These are phyloP conservation scores for Salarias fasciatus DNA, from an alignment of 2,797 vertebrate genomes.

Conservation along the genomic window DNA sequence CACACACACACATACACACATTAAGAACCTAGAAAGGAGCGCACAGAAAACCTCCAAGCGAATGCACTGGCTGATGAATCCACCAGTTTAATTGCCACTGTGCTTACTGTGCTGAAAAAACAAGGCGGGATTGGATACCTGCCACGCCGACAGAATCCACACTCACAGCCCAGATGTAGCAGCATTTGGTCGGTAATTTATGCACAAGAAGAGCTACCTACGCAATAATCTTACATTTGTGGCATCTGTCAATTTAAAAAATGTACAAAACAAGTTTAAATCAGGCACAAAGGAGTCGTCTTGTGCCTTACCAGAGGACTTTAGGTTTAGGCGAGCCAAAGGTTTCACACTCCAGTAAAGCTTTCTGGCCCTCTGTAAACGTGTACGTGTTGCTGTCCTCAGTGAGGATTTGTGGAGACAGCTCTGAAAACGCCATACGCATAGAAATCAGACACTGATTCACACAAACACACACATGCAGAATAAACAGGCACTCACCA, in stretches of 20 bases:
- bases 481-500: slow-evolving; percentile 74
- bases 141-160: slow-evolving; percentile 31
- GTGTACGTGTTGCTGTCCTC: slow-evolving; percentile 77
- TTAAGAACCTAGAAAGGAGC: slow-evolving; percentile 11
- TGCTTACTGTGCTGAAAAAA: slow-evolving; percentile 26
- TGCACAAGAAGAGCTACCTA: slow-evolving; percentile 43
- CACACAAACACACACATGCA: not conserved
- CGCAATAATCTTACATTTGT: slow-evolving; percentile 27
- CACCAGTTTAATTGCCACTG: slow-evolving; percentile 13
- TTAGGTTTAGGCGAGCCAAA: slow-evolving; percentile 91
- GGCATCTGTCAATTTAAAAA: slow-evolving; percentile 35
- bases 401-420: slow-evolving; percentile 89
- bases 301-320: slow-evolving; percentile 85
- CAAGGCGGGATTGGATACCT: slow-evolving; percentile 35
- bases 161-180: slow-evolving; percentile 62
- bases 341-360: slow-evolving; percentile 84
- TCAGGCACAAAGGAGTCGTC: not conserved
- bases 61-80: slow-evolving; percentile 21
- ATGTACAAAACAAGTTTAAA: slow-evolving; percentile 3
- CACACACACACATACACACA: slow-evolving; percentile 12
- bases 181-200: slow-evolving; percentile 62
- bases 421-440: slow-evolving; percentile 75
- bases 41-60: slow-evolving; percentile 6
- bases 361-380: slow-evolving; percentile 82
- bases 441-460: slow-evolving; percentile 25